These are phyloP conservation scores for Sinotaia quadrata DNA, from an alignment of 2,888 invertebrate species.

Conservation along the genomic window DNA sequence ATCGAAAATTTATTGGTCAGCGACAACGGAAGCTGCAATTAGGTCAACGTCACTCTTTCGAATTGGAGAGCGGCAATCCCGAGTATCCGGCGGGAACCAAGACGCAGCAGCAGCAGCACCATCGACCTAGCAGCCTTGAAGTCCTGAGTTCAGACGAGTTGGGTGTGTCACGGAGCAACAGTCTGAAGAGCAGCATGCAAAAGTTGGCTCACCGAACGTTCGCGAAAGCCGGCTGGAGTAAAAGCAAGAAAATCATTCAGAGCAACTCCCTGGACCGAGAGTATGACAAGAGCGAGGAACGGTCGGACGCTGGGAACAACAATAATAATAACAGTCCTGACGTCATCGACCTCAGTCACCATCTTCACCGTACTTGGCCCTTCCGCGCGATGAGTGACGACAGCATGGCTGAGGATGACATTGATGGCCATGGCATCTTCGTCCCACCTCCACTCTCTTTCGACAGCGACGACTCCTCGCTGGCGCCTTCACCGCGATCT, in stretches of 20 bases:
- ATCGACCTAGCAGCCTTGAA: no score
- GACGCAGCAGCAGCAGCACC: no score
- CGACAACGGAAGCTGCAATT: constrained; percentile 4
- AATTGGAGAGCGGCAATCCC: neutral
- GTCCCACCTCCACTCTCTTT: constrained; percentile 18
- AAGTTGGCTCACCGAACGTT: constrained; percentile 56
- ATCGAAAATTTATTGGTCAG: neutral
- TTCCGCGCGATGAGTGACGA: neutral
- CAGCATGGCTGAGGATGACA: neutral
- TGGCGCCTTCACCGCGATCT: constrained; percentile 4
- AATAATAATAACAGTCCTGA: neutral
- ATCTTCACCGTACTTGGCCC: constrained; percentile 6
- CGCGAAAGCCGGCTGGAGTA: constrained; percentile 45
- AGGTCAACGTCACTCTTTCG: neutral
- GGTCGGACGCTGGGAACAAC: neutral
- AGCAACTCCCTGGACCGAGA: constrained; percentile 11
- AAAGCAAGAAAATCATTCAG: constrained; percentile 33
- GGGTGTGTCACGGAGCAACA: constrained; percentile 35
- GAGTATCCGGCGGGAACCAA: no score
- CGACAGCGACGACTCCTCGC: neutral
- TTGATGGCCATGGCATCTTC: neutral
- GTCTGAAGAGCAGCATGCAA: constrained; percentile 53
- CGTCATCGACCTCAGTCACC: constrained; percentile 13
- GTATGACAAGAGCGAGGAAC: neutral
- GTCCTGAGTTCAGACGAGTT: no score